A percentile compares a stretch with the other conserved stretches of the same genome.
Evolutionary conservation across 1,140 invertebrate species (phyloP).

Genomic region (Sminthurinus signatus): DNA sequence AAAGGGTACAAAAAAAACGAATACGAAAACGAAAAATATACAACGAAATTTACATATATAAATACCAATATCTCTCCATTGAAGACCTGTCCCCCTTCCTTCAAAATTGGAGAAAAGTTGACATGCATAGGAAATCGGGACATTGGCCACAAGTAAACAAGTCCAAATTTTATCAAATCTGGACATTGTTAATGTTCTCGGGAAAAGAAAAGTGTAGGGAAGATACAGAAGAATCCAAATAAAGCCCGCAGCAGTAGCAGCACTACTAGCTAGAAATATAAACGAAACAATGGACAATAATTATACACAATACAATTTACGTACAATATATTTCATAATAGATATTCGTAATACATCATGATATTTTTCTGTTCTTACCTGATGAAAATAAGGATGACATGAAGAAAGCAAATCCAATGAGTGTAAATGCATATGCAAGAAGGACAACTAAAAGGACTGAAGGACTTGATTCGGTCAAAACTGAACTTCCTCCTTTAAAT

Average conservation of each 20-base stretch:
- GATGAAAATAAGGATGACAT: slow-evolving; percentile 61
- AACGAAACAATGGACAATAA: too few species aligned
- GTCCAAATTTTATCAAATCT: background rate
- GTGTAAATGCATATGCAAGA: slow-evolving; percentile 53
- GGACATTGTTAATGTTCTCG: background rate
- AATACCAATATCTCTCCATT: too few species aligned
- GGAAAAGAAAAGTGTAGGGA: background rate
- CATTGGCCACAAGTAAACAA: background rate
- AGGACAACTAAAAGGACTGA: slow-evolving; percentile 54
- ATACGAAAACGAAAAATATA: too few species aligned
- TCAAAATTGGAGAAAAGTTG: background rate
- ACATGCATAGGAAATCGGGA: background rate
- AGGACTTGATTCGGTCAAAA: slow-evolving; percentile 53
- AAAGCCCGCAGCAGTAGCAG: background rate
- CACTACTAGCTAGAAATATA: background rate
- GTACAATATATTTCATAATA: too few species aligned
- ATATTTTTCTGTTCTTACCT: too few species aligned
- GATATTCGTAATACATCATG: too few species aligned
- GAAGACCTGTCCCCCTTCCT: background rate
- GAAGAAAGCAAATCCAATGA: slow-evolving; percentile 60
- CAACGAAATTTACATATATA: too few species aligned
- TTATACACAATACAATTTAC: too few species aligned
- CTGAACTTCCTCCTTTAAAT: slow-evolving; percentile 34
- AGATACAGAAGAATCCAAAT: background rate
- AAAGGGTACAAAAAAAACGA: too few species aligned